Conservation (phyloP, 2,888 invertebrate genomes). For the Rutpela maculata region DNA sequence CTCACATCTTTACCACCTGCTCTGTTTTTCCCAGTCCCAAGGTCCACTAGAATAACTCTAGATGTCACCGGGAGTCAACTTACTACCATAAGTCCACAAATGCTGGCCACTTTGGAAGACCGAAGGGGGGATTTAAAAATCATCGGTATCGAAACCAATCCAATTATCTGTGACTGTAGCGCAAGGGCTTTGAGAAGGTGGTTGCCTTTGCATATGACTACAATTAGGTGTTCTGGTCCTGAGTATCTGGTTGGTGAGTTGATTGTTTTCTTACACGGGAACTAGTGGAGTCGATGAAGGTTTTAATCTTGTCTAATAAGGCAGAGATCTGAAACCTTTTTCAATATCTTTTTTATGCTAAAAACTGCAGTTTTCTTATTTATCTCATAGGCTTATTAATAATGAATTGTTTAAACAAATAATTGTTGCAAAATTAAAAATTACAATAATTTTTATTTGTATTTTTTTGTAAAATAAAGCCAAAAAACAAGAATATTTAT, state of each 20-base stretch:
- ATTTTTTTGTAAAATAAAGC: no score
- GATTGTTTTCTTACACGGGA: not conserved
- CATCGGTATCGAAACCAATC: constrained; percentile 85
- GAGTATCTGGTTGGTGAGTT: constrained; percentile 79
- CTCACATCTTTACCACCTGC: constrained; percentile 86
- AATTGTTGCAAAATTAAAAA: no score
- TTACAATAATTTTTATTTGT: no score
- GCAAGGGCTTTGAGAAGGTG: constrained; percentile 87
- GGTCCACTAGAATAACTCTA: constrained; percentile 87
- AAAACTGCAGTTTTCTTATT: no score
- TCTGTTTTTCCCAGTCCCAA: constrained; percentile 89
- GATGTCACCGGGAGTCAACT: constrained; percentile 88
- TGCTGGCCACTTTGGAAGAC: constrained; percentile 88
- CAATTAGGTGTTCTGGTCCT: constrained; percentile 80
- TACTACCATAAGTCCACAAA: constrained; percentile 84
- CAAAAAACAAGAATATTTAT: no score
- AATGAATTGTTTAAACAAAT: no score
- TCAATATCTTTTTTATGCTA: no score
- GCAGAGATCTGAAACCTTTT: no score
- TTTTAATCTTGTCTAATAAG: no score
- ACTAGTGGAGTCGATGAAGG: no score
- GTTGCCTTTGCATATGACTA: constrained; percentile 82
- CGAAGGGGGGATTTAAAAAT: constrained; percentile 85
- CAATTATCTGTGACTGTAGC: constrained; percentile 90
- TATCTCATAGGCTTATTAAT: no score